phyloP scores from a whole-genome alignment of 1,140 invertebrate species.

The Heterodera schachtii region DNA sequence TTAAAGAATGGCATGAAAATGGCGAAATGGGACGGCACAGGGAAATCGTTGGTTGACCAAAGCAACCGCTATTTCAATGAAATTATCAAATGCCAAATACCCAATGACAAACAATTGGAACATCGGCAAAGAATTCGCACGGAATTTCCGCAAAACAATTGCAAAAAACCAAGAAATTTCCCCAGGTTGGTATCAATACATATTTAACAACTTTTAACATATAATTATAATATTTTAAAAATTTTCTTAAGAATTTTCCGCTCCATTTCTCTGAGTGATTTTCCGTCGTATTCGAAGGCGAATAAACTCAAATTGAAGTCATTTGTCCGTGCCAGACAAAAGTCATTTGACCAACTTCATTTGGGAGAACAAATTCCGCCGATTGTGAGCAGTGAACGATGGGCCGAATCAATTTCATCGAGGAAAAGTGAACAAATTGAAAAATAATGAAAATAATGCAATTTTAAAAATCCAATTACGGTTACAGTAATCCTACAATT shows the following conservation, averaged over 20 bases:
- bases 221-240: background rate
- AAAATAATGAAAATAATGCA: no score
- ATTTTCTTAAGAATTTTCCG: slow-evolving; percentile 7
- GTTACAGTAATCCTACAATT: no score
- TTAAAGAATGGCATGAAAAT: background rate
- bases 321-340: background rate
- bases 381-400: background rate
- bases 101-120: background rate
- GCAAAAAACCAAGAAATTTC: background rate
- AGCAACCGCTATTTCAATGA: background rate
- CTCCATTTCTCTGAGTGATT: background rate
- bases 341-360: background rate
- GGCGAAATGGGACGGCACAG: background rate
- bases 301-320: background rate
- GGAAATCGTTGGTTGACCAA: background rate
- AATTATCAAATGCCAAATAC: background rate
- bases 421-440: background rate
- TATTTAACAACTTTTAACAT: background rate
- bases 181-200: no score
- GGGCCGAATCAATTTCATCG: background rate
- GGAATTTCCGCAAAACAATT: background rate
- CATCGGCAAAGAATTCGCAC: background rate
- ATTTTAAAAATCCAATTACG: no score
- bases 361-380: background rate
- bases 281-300: background rate